These are phyloP conservation scores for Chelonus insularis DNA, from an alignment of 1,140 invertebrate genomes.

Conservation along the genomic window DNA sequence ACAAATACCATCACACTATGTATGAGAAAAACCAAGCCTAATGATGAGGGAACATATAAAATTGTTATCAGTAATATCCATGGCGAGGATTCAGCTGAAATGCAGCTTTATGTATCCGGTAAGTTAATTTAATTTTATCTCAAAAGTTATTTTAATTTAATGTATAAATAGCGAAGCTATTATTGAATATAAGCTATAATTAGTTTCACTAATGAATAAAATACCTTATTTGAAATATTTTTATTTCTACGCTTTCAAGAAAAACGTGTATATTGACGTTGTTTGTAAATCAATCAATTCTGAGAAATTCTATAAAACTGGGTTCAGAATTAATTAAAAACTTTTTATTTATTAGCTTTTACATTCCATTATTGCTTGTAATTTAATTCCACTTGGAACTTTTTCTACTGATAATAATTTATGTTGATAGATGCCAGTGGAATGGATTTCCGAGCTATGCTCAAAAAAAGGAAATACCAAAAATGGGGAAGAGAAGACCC, in stretches of 20 bases:
- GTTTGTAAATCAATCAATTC: no score
- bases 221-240: no score
- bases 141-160: not conserved
- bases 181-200: no score
- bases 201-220: no score
- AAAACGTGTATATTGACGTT: no score
- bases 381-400: no score
- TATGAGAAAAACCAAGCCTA: constrained; percentile 93
- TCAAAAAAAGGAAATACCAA: constrained; percentile 95
- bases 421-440: constrained; percentile 59
- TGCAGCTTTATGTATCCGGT: constrained; percentile 96
- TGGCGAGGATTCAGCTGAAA: constrained; percentile 92
- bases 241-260: no score
- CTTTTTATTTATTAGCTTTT: no score
- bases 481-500: constrained; percentile 90
- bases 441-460: constrained; percentile 97
- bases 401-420: no score
- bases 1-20: constrained; percentile 88
- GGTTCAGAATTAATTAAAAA: no score
- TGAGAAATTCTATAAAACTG: no score
- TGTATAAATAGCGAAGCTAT: constrained; percentile 14
- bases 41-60: constrained; percentile 97
- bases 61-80: constrained; percentile 90
- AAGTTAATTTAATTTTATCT: constrained; percentile 39
- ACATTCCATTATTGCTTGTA: no score